Evolutionary conservation across 2,797 vertebrate genomes (phyloP), one percentile per base, ranked within the genome.

Genomic region (Rhinophrynus dorsalis): DNA sequence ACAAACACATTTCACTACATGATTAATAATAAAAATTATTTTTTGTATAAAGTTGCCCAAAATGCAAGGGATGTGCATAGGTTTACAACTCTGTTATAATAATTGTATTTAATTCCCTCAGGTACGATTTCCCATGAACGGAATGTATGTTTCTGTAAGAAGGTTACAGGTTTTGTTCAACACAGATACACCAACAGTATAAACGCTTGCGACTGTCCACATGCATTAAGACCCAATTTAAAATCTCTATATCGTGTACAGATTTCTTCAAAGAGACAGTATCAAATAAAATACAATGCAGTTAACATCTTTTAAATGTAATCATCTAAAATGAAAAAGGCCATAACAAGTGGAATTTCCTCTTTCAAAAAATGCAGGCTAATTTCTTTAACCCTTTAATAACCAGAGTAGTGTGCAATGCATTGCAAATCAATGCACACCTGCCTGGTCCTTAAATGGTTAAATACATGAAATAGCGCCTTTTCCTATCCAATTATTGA

Each of bases 21-120:
- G 92, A 89, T 93, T 86, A 87, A 92, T 90, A 96, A 93, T 90
- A 96, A 88, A 97, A 96, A 96, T 90, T 89, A 90, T 76, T 88
- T 92, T 88, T 92, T 93, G 88, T 92, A 94, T 90, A 97, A 96
- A 97, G 89, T 92, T 92, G 92, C 90, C 87, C 86, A 80, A 91
- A 93, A 95, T 94, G 92, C 92, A 91, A 91, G 90, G 91, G 92
- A 95, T 95, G 94, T 96, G 96, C 94, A 95, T 94, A 95, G 94
- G 92, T 93, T 89, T 83, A 86, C 85, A 89, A 86, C 86, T 89
- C 81, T 84, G 82, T 86, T 85, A 88, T 88, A 88, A 82, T 82
- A 82, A 83, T 84, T 89, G 83, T 84, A 86, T 87, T 89, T 87
- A 86, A 88, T 88, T 90, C 87, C 84, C 86, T 89, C 84, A 85